Evolutionary conservation across 2,888 invertebrate species (phyloP), one percentile per base, ranked within the genome.

Genomic region (Apodemia mormo): DNA sequence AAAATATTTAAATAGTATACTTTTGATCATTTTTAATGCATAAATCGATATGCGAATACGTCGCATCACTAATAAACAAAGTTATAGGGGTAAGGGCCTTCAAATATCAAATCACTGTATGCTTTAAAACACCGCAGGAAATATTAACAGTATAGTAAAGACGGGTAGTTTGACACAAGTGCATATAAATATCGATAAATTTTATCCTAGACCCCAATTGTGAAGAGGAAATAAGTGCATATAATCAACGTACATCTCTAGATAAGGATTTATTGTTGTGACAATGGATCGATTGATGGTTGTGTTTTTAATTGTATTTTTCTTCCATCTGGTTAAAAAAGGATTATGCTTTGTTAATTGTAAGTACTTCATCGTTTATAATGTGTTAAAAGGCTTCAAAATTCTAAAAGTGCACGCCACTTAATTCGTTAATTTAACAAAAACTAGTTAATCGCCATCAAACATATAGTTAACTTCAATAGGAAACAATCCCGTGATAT

Each of bases 51-150:
- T 14, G 14, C 49, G 14, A 14, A 14, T 49, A 49, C 65, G 40
- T 12, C 72, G 61, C 79, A 79, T 81, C 88, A 77, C 85, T 86
- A 71, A 75, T 73, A 77, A 76, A 81, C 77, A 75, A 68, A 72
- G 73, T 70, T 84, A 92, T 92, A 91, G 89, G 92, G 93, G 93
- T 88, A 83, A 89, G 88, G 58, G 82, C 93, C 93, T 93, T 92
- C 89, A 82, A 82, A 81, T 79, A 76, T 74, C 90, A 91, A 91
- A 91, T 89, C 87, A 89, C 87, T 87, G 85, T 82, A 83, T 82
- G 82, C 85, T 85, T 92, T 89, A 90, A 84, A 92, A 90, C 76
- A 75, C 87, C 85, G 89, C 87, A 88, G 86, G 85, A 85, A 87
- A 85, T 72, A 74, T 78, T 77, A 79, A 78, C 79, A 78, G 72